Evolutionary conservation across 2,113 vertebrate genomes (phyloP).

Genomic region (Alexandromys fortis): DNA sequence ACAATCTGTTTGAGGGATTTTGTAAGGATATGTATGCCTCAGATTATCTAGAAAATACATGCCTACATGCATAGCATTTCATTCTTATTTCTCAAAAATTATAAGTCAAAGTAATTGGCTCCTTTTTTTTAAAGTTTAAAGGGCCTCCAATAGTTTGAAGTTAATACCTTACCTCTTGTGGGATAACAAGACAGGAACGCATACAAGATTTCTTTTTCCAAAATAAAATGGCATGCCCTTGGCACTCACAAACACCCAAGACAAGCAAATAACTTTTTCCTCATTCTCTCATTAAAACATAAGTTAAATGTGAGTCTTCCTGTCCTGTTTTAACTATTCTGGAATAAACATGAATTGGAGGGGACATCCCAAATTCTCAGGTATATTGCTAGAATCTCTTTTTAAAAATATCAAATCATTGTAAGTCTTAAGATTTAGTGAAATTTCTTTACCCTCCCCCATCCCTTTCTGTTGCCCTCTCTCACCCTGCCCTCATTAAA

Average conservation of each 20-base stretch:
- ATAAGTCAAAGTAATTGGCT: neutral
- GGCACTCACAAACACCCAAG: neutral
- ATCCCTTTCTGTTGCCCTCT: neutral
- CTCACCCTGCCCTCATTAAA: neutral
- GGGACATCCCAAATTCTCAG: constrained; percentile 47
- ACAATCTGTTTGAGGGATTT: neutral
- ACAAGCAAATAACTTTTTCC: neutral
- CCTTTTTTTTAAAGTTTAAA: neutral
- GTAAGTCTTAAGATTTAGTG: constrained; percentile 21
- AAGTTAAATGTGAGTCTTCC: neutral
- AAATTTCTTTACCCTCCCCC: neutral
- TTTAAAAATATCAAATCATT: neutral
- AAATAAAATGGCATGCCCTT: constrained; percentile 42
- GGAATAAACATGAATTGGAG: constrained; percentile 64
- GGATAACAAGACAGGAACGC: neutral
- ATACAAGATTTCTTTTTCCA: neutral
- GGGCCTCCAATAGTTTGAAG: neutral
- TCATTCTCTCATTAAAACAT: constrained; percentile 18
- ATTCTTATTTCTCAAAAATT: constrained; percentile 21
- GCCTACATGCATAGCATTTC: neutral
- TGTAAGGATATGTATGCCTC: neutral
- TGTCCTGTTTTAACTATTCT: constrained; percentile 41
- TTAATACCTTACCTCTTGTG: neutral
- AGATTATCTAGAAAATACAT: constrained; percentile 10
- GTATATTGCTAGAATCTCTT: neutral